A percentile compares a stretch with the other conserved stretches of the same genome.
Conservation (phyloP, 2,888 invertebrate species). For the Plagodis pulveraria region DNA sequence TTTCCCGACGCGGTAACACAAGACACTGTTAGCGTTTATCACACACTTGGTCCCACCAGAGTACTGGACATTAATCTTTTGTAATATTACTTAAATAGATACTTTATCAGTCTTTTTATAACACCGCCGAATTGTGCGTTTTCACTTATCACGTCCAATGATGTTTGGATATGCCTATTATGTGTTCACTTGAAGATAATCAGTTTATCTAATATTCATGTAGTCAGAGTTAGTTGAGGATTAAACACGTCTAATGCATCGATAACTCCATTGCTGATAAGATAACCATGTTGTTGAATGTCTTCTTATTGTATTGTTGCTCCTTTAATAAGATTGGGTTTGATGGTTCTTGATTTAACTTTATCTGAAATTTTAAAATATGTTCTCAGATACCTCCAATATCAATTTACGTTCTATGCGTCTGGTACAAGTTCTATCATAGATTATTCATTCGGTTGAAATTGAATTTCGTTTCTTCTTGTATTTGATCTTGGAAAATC, state of each 20-base stretch:
- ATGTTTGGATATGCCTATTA: conserved; percentile 1
- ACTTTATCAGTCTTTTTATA: conserved; percentile 19
- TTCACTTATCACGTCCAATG: conserved; percentile 12
- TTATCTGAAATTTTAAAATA: no score
- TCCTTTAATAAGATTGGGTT: no score
- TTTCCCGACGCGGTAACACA: conserved; percentile 5
- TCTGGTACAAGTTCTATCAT: no score
- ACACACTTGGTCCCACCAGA: conserved; percentile 10
- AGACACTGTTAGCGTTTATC: conserved; percentile 12
- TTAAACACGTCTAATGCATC: conserved; percentile 10
- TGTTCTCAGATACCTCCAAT: no score
- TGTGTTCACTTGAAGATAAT: neutral
- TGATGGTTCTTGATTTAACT: no score
- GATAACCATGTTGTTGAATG: neutral
- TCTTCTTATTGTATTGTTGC: no score
- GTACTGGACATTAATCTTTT: conserved; percentile 1
- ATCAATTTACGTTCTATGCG: no score
- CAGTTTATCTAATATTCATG: neutral
- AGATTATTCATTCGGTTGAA: no score
- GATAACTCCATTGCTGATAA: conserved; percentile 6
- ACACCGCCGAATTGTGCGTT: conserved; percentile 5
- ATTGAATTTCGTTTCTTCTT: no score
- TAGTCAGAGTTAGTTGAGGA: conserved; percentile 2
- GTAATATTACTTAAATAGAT: conserved; percentile 12
- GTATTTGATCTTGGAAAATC: no score